These are phyloP conservation scores for Drosophila nigritarsus DNA, from an alignment of 2,888 invertebrate species.

Conservation along the genomic window DNA sequence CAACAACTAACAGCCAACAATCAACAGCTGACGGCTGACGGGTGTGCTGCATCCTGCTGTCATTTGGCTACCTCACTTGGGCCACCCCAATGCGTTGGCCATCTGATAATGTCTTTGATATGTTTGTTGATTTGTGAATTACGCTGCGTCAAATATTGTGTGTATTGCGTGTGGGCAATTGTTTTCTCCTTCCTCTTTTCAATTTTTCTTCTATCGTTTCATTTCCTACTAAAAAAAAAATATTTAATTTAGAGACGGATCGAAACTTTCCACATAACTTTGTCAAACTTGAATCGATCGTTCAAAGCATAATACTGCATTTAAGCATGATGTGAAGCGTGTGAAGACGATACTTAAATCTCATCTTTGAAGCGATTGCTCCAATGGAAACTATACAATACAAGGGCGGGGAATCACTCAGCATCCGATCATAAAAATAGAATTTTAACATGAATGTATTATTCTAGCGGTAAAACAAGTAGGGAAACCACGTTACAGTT, in stretches of 20 bases:
- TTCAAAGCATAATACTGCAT: too few relatives aligned
- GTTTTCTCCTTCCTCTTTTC: background rate
- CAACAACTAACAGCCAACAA: constrained; percentile 35
- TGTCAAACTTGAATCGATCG: too few relatives aligned
- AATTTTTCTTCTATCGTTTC: background rate
- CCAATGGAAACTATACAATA: too few relatives aligned
- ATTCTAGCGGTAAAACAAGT: too few relatives aligned
- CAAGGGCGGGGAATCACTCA: too few relatives aligned
- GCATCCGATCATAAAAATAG: too few relatives aligned
- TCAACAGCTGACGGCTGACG: constrained; percentile 38
- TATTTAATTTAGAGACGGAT: too few relatives aligned
- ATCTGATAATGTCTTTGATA: constrained; percentile 65
- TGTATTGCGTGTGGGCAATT: constrained; percentile 21
- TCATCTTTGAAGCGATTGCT: too few relatives aligned
- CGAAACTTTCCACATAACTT: too few relatives aligned
- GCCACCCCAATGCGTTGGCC: constrained; percentile 34
- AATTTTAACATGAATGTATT: too few relatives aligned
- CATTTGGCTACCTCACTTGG: constrained; percentile 69
- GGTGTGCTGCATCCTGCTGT: constrained; percentile 75
- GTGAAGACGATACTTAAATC: too few relatives aligned
- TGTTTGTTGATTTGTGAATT: constrained; percentile 54
- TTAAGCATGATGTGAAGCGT: too few relatives aligned
- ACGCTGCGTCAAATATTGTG: constrained; percentile 12
- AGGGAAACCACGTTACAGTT: background rate
- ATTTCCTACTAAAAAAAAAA: background rate